phyloP scores from a whole-genome alignment of 2,888 invertebrate genomes.

The Steinernema hermaphroditum region DNA sequence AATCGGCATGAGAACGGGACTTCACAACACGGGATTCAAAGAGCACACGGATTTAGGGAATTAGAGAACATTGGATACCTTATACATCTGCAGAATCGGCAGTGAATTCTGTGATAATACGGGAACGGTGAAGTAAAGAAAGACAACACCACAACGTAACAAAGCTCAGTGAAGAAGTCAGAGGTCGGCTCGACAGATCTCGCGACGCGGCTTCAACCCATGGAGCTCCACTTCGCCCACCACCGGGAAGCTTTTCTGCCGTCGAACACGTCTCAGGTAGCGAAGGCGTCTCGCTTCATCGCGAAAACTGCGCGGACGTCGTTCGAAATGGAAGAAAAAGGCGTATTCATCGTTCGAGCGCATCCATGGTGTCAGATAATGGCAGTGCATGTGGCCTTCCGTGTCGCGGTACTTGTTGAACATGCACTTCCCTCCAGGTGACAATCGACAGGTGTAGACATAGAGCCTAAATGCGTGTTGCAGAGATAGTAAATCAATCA shows the following conservation, averaged over 20 bases:
- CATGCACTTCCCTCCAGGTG: constrained; percentile 8
- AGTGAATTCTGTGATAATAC: constrained; percentile 24
- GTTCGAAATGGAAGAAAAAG: constrained; percentile 27
- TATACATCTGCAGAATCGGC: constrained; percentile 16
- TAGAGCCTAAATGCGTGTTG: constrained; percentile 24
- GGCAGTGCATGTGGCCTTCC: background rate
- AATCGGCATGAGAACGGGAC: background rate
- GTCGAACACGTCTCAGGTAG: background rate
- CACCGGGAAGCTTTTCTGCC: constrained; percentile 20
- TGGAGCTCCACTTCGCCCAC: constrained; percentile 22
- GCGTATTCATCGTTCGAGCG: constrained; percentile 21
- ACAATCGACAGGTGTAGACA: constrained; percentile 24
- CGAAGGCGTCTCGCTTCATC: background rate
- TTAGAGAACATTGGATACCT: background rate
- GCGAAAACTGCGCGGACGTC: constrained; percentile 25
- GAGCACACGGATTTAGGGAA: constrained; percentile 2
- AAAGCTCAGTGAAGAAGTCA: background rate
- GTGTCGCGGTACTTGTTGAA: constrained; percentile 23
- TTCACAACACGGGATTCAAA: constrained; percentile 23
- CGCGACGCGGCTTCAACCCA: constrained; percentile 8
- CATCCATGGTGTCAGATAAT: constrained; percentile 22
- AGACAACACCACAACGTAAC: background rate
- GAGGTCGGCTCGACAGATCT: background rate
- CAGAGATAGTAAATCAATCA: background rate
- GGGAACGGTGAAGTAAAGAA: background rate